These are phyloP conservation scores for Tribolium castaneum DNA, from an alignment of 1,140 invertebrate species.

Conservation along the genomic window DNA sequence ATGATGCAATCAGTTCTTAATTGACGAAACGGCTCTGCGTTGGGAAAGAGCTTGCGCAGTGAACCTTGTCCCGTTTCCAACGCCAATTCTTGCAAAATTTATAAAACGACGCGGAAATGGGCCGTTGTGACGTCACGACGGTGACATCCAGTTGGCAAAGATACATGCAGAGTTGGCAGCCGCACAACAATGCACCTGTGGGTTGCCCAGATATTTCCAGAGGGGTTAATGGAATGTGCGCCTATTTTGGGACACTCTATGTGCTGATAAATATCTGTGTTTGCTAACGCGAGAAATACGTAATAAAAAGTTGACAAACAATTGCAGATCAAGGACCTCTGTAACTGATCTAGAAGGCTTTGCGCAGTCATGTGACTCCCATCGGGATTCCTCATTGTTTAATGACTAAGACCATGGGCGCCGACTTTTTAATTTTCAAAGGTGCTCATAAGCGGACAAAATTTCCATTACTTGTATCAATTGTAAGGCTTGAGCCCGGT, in stretches of 20 bases:
- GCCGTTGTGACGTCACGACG: background rate
- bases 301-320: background rate
- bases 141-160: background rate
- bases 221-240: background rate
- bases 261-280: background rate
- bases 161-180: background rate
- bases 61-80: constrained; percentile 19
- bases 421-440: no score
- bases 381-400: background rate
- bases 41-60: constrained; percentile 22
- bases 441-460: no score
- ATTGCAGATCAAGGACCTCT: background rate
- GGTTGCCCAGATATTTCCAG: background rate
- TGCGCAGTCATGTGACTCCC: background rate
- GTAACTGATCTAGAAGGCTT: background rate
- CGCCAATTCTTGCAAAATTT: background rate
- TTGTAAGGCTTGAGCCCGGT: no score
- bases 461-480: no score
- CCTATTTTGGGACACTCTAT: background rate
- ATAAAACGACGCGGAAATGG: background rate
- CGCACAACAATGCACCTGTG: constrained; percentile 4
- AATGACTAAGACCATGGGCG: no score
- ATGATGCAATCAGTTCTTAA: constrained; percentile 21
- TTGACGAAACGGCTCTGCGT: constrained; percentile 28
- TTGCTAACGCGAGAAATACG: background rate